A percentile compares a stretch with the other conserved stretches of the same genome.
Conservation (phyloP, 1,140 invertebrate species). For the Leptopilina boulardi region DNA sequence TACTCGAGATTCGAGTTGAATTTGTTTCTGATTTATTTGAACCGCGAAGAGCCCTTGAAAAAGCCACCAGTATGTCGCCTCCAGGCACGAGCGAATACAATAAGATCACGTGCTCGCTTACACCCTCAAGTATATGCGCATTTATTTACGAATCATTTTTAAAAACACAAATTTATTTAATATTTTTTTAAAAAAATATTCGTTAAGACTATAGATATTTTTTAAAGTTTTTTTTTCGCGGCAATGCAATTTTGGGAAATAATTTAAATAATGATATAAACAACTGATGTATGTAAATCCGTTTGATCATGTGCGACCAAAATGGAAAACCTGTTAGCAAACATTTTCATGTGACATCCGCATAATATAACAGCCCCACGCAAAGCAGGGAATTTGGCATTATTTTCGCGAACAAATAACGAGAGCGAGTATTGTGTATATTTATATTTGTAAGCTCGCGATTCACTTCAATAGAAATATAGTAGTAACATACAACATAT, state of each 20-base stretch:
- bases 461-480: constrained; percentile 44
- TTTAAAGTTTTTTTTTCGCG: background rate
- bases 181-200: background rate
- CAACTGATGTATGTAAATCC: constrained; percentile 6
- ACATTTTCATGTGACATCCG: constrained; percentile 62
- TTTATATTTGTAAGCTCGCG: constrained; percentile 55
- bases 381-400: constrained; percentile 51
- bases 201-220: background rate
- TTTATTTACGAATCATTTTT: background rate
- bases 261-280: background rate
- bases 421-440: constrained; percentile 45
- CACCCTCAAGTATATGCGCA: constrained; percentile 54
- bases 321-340: constrained; percentile 54
- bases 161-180: no score
- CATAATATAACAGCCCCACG: constrained; percentile 59
- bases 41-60: constrained; percentile 56
- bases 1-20: constrained; percentile 43
- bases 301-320: constrained; percentile 6
- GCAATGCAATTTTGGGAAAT: background rate
- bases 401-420: constrained; percentile 56
- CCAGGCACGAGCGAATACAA: constrained; percentile 47
- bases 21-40: constrained; percentile 62
- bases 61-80: constrained; percentile 54
- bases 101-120: constrained; percentile 59
- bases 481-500: constrained; percentile 13